Base-by-base conservation (phyloP, 2,888 invertebrate genomes). In the Polyploca ridens region DNA sequence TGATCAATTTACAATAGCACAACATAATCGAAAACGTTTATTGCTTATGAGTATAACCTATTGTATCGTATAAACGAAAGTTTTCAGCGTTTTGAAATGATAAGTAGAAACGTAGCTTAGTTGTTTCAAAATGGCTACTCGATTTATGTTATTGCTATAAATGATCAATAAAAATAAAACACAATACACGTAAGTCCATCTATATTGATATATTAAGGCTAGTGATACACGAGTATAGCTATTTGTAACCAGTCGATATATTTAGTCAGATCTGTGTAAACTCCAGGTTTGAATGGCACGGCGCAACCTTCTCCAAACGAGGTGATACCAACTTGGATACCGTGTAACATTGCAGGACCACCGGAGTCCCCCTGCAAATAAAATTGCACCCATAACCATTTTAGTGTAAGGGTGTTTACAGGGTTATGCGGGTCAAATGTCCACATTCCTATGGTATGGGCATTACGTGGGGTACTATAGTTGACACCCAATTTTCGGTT, bases 291-390 rank as follows among this genome's bases (percentile, higher is more conserved):
- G 6, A 76, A 70, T 0, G 81, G 74, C 27, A 78, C 75, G 0
- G 83, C 87, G 64, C 87, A 88, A 7, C 86, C 86, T 1, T 66
- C 49, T 0, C 87, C 87, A 49, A 76, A 81, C 0, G 87, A 86
- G 0, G 84, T 84, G 4, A 86, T 70, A 2, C 83, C 87, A 0
- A 80, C 27, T 66, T 83, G 81, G 1, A 67, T 64, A 11, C 69
- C 70, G 5, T 66, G 71, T 27, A 66, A 62, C 1, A 84, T 81
- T 14, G 82, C 79, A 19, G 87, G 86, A 5, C 87, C 86, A n/a
- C 83, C 83, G 10, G 73, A 74, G 58, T 76, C 75, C 11, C 75
- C 75, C 76, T 76, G 62, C 8, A 62, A 66, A 2, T 49, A 19
- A 14, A 64, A 73, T 72, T 67, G n/a, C 70, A 74, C 0, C 54